Evolutionary conservation across 2,888 invertebrate species (phyloP).

Genomic region (Galeopsomyia nigrocyanea): DNA sequence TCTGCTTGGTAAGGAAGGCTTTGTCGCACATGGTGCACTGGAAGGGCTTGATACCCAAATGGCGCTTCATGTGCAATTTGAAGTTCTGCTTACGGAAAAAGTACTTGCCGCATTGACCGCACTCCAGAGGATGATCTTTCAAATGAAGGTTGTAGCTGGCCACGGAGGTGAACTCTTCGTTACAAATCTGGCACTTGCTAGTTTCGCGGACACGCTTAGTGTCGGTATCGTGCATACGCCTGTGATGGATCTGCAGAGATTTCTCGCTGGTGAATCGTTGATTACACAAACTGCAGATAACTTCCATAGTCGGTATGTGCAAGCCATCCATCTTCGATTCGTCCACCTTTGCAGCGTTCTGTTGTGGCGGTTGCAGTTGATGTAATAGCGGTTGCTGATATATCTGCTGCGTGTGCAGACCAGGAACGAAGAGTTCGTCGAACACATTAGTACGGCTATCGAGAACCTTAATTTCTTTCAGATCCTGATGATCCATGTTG

Average conservation of each 20-base stretch:
- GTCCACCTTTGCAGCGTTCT: slow-evolving; percentile 57
- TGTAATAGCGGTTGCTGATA: slow-evolving; percentile 62
- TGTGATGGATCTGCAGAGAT: slow-evolving; percentile 63
- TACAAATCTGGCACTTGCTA: slow-evolving; percentile 75
- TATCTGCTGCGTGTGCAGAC: slow-evolving; percentile 58
- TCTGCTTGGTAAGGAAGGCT: slow-evolving; percentile 85
- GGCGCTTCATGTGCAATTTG: slow-evolving; percentile 83
- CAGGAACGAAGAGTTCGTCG: slow-evolving; percentile 65
- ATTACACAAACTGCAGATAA: slow-evolving; percentile 63
- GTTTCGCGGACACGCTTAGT: slow-evolving; percentile 64
- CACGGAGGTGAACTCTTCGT: slow-evolving; percentile 78
- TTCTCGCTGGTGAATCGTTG: slow-evolving; percentile 64
- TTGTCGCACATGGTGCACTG: slow-evolving; percentile 85
- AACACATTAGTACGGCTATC: slow-evolving; percentile 61
- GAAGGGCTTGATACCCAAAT: slow-evolving; percentile 82
- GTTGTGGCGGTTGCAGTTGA: slow-evolving; percentile 63
- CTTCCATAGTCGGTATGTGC: slow-evolving; percentile 58
- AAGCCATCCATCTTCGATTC: slow-evolving; percentile 59
- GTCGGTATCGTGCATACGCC: slow-evolving; percentile 62
- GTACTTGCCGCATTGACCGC: slow-evolving; percentile 84
- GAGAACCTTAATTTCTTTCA: slow-evolving; percentile 21
- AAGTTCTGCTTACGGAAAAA: slow-evolving; percentile 82
- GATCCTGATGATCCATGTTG: slow-evolving; percentile 51
- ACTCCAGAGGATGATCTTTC: slow-evolving; percentile 85
- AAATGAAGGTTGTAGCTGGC: slow-evolving; percentile 81